Base-by-base conservation (phyloP, 2,113 vertebrate species). In the Rhombomys opimus region DNA sequence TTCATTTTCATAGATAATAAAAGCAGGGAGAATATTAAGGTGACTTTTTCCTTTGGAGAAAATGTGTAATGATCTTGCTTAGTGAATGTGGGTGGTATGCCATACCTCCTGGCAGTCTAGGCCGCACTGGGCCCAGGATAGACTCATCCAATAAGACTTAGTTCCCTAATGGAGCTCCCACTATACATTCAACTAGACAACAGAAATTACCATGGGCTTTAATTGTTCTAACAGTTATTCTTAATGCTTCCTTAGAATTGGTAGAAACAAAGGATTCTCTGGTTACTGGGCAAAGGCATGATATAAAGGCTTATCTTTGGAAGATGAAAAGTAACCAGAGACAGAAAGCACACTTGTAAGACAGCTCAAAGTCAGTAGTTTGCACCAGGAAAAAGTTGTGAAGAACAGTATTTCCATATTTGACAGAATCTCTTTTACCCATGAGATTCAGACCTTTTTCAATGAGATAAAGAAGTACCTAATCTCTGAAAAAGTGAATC, bases 131-230 rank as follows among this genome's bases (percentile, higher is more conserved):
- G 32, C 72, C 93, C 67, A 38, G 41, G 81, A 94, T 30, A 95
- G 92, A 93, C 86, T 30, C 93, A 59, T 90, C 89, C 67, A 5
- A 17, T 14, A 89, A 38, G 70, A 89, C n/a, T 70, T 86, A 78
- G 70, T 78, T 12, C 61, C 15, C 73, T 78, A 32, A 15, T 76
- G 88, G 86, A 90, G n/a, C 25, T 92, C 88, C 63, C 27, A 20
- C 96, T 92, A 89, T 94, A 89, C 88, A 94, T 91, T 46, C 95
- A 96, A 97, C 89, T 92, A 68, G n/a, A 68, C 91, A 59, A 61
- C 91, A 92, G 85, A 97, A 95, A 97, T 94, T 92, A 96, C 95
- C 96, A 50, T 95, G 81, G 96, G 78, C 72, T 96, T 96, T 94
- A 94, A 96, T 97, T 96, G 93, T 86, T 76, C 86, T 97, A 94